Evolutionary conservation across 2,888 invertebrate species (phyloP).

Genomic region (Hydrotaea diabolus): DNA sequence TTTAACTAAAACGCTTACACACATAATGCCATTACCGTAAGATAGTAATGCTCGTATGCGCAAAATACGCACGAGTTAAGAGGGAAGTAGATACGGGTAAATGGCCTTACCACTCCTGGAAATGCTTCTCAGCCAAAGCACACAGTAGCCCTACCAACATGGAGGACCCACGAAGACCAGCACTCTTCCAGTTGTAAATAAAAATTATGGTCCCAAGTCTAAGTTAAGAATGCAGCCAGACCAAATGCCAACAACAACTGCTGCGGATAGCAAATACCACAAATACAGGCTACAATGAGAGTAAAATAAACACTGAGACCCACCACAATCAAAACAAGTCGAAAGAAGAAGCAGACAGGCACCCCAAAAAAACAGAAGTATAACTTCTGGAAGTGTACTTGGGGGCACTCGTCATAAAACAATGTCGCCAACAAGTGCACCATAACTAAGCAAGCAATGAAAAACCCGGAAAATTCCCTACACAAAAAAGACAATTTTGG

Average conservation of each 20-base stretch:
- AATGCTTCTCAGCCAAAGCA: no score
- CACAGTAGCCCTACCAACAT: background rate
- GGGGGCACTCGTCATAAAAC: constrained; percentile 26
- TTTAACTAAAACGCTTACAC: background rate
- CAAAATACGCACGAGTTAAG: no score
- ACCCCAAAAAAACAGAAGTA: no score
- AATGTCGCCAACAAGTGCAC: constrained; percentile 10
- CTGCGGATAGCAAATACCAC: background rate
- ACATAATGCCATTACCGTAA: no score
- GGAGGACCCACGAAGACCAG: no score
- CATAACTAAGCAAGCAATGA: background rate
- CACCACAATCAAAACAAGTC: background rate
- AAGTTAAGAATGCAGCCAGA: constrained; percentile 7
- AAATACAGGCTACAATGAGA: background rate
- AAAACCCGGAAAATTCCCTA: constrained; percentile 3
- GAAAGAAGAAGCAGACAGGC: background rate
- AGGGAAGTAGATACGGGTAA: no score
- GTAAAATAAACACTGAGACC: background rate
- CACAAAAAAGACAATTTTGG: background rate
- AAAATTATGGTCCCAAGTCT: background rate
- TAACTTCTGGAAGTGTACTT: constrained; percentile 22
- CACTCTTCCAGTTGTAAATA: background rate
- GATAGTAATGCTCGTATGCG: no score
- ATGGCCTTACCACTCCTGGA: no score
- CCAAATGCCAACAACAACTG: background rate